Base-by-base conservation (phyloP, 2,797 vertebrate species). In the Dendrocincla fuliginosa region DNA sequence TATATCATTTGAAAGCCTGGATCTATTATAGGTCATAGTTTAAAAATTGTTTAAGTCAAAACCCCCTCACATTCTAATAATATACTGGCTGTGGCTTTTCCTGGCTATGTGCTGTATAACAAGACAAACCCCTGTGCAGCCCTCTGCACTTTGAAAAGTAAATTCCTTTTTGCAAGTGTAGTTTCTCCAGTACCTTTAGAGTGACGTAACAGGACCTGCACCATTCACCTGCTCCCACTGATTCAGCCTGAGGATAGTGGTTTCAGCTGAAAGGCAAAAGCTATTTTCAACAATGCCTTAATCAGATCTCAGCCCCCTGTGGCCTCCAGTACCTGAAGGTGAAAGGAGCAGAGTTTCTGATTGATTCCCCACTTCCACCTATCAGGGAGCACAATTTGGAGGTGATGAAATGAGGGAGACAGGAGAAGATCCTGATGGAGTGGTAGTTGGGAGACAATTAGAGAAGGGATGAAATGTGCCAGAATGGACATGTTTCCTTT, bases 191-290 rank as follows among this genome's bases (percentile, higher is more conserved):
- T 11, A 53, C 20, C 30, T 57, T 25, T 33, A 42, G 13, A 65
- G 61, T 64, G 13, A 2, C 2, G 1, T 23, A 59, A 28, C 13
- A 19, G 50, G 33, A 44, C 0, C 3, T 8, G 56, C 27, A 11
- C 42, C 1, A 0, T 15, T 87, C 71, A 16, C 28, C 52, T n/a
- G 46, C 64, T 83, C 44, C 60, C 41, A 12, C 35, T 53, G 90
- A 39, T 33, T 61, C 18, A 56, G 11, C 32, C 41, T 1, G 8
- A 75, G 76, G 19, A 50, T 2, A 17, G 85, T 23, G 65, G 82
- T 41, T 93, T 83, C 81, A 35, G 78, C 33, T 20, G 87, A 84
- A 87, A 95, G 33, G 67, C 47, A 86, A 61, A 79, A 80, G 53
- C 44, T 80, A 4, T 83, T 92, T 87, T 77, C 64, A 76, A 65